Conservation (phyloP, 2,888 invertebrate genomes). For the Falcaria lacertinaria region DNA sequence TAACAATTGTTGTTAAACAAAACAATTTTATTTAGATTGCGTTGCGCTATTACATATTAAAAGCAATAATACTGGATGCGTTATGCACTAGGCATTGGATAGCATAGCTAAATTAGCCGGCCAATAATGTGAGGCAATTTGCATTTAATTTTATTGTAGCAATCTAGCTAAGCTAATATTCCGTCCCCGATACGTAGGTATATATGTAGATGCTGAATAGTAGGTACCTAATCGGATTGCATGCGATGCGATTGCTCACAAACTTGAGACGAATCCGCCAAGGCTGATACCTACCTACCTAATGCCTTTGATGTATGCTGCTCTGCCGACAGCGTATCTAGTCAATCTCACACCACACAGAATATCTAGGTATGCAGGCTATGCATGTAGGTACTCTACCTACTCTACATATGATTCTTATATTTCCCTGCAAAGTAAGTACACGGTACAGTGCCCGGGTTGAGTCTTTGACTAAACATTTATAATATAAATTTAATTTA, state of each 20-base stretch:
- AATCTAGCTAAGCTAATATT: constrained; percentile 55
- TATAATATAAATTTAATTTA: too few species aligned
- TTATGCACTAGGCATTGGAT: constrained; percentile 28
- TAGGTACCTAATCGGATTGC: constrained; percentile 65
- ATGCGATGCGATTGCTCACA: constrained; percentile 61
- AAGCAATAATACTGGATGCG: constrained; percentile 18
- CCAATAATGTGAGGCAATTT: constrained; percentile 70
- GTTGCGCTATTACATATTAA: too few species aligned
- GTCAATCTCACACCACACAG: background rate
- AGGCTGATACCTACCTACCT: too few species aligned
- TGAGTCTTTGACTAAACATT: too few species aligned
- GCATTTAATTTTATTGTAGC: constrained; percentile 72
- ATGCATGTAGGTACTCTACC: too few species aligned
- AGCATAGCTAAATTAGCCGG: constrained; percentile 46
- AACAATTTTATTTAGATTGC: constrained; percentile 11
- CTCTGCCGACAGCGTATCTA: constrained; percentile 24
- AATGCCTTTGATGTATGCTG: constrained; percentile 62
- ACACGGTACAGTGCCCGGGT: too few species aligned
- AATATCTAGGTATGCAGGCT: background rate
- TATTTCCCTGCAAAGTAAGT: too few species aligned
- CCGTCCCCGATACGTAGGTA: constrained; percentile 34
- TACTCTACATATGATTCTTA: too few species aligned
- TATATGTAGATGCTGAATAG: constrained; percentile 46
- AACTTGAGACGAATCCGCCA: constrained; percentile 60
- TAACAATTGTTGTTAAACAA: too few species aligned